Evolutionary conservation across 2,888 invertebrate genomes (phyloP).

Genomic region (Caenorhabditis sulstoni): DNA sequence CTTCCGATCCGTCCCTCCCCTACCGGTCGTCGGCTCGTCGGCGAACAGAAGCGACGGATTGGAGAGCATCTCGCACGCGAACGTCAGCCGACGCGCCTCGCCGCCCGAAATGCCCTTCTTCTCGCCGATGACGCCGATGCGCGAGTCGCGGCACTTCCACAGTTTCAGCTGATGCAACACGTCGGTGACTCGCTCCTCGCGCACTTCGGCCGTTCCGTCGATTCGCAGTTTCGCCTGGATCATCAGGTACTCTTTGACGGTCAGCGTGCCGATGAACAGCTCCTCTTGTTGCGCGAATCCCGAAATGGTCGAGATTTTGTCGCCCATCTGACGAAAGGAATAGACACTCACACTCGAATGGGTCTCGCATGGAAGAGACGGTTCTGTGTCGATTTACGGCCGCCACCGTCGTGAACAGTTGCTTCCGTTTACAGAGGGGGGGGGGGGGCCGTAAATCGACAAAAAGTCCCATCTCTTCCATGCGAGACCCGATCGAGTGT

Average conservation of each 20-base stretch:
- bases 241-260: conserved; percentile 76
- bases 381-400: too few species aligned
- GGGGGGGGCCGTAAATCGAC: too few species aligned
- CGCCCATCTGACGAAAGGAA: conserved; percentile 60
- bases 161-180: conserved; percentile 89
- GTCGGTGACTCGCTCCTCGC: conserved; percentile 47
- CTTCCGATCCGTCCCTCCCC: neutral
- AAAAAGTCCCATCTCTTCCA: too few species aligned
- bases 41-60: conserved; percentile 95
- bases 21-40: conserved; percentile 89
- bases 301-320: conserved; percentile 66
- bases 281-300: conserved; percentile 79
- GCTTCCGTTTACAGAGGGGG: too few species aligned
- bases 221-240: conserved; percentile 69
- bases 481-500: too few species aligned
- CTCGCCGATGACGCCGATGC: conserved; percentile 91
- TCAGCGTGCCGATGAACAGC: conserved; percentile 75
- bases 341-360: too few species aligned
- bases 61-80: conserved; percentile 91
- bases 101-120: conserved; percentile 85
- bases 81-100: conserved; percentile 84
- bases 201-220: conserved; percentile 15
- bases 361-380: too few species aligned
- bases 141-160: conserved; percentile 91
- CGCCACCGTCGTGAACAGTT: too few species aligned